Conservation (phyloP, 1,140 invertebrate genomes). For the Panagrolaimus sp. region DNA sequence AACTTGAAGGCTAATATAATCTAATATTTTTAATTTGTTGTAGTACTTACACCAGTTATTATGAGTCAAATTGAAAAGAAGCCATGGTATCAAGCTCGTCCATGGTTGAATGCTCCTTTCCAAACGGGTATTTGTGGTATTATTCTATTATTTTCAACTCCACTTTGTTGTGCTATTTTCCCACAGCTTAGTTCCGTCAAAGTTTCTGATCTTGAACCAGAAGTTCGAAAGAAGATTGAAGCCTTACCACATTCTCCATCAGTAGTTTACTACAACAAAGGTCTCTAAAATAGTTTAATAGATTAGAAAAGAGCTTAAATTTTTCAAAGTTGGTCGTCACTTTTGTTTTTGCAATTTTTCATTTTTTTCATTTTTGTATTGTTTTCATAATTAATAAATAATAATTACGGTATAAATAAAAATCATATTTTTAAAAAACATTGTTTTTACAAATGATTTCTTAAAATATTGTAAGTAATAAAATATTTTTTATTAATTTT, state of each 20-base stretch:
- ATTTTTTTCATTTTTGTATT: no score
- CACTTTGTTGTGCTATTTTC: constrained; percentile 55
- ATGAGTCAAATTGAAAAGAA: constrained; percentile 38
- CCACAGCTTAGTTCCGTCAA: constrained; percentile 44
- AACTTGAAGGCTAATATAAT: no score
- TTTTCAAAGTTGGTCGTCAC: no score
- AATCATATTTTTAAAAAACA: no score
- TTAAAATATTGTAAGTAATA: no score
- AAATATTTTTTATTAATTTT: no score
- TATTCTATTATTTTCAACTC: constrained; percentile 40
- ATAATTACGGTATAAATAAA: no score
- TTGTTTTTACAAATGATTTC: no score
- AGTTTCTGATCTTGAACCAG: constrained; percentile 39
- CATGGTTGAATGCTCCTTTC: constrained; percentile 29
- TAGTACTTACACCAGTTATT: constrained; percentile 30
- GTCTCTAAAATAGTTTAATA: constrained; percentile 22
- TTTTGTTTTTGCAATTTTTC: no score
- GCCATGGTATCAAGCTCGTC: constrained; percentile 27
- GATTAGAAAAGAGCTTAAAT: no score
- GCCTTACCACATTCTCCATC: constrained; percentile 30
- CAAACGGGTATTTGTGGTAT: constrained; percentile 36
- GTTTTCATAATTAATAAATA: no score
- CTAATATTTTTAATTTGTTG: no score
- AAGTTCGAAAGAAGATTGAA: constrained; percentile 40
- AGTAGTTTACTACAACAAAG: constrained; percentile 52